Conservation (phyloP, 2,113 vertebrate species). For the Montifringilla adamsi region DNA sequence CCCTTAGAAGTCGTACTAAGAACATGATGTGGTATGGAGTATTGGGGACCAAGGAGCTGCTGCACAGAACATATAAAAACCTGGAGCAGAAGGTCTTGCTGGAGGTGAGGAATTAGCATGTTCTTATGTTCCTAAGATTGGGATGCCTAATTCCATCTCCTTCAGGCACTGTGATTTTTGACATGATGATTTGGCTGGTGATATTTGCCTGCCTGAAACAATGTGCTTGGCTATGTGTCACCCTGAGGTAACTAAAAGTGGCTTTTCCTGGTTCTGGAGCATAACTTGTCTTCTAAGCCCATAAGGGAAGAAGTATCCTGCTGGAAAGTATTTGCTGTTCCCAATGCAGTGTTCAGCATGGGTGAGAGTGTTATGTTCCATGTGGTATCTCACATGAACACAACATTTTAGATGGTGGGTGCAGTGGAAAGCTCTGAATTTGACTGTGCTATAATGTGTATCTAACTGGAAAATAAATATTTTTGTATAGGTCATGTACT, state of each 20-base stretch:
- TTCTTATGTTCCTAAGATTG: background rate
- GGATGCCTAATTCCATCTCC: background rate
- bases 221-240: background rate
- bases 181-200: background rate
- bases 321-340: background rate
- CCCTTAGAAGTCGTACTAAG: slow-evolving; percentile 89
- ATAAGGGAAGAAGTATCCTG: background rate
- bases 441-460: background rate
- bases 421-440: background rate
- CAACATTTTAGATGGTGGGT: background rate
- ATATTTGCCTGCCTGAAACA: background rate
- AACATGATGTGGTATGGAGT: slow-evolving; percentile 98
- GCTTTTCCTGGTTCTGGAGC: background rate
- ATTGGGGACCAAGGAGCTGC: slow-evolving; percentile 89
- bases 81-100: slow-evolving; percentile 91
- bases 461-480: background rate
- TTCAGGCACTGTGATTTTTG: background rate
- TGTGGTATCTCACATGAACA: background rate
- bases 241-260: background rate
- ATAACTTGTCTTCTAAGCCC: background rate
- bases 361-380: background rate
- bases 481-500: background rate
- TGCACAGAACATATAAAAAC: slow-evolving; percentile 92
- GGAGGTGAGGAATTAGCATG: slow-evolving; percentile 77
- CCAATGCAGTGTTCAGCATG: background rate